Evolutionary conservation across 2,113 vertebrate species (phyloP), one percentile per base, ranked within the genome.

Genomic region (Polypterus senegalus): DNA sequence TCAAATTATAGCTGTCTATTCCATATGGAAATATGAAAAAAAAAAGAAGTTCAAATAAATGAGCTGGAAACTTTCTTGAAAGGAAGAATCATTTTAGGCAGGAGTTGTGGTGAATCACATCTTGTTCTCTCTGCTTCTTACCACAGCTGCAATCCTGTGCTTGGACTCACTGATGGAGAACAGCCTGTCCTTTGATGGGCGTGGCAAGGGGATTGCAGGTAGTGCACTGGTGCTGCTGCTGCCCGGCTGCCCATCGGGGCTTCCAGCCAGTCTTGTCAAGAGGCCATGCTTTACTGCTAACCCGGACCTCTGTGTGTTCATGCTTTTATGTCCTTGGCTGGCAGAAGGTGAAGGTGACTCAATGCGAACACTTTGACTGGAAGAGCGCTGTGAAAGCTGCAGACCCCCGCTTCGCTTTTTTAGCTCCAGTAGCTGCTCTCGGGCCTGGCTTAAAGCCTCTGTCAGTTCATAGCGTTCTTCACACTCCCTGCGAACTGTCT

Each of bases 401-500:
- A 72, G 72, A 61, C 66, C 70, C 64, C 74, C 78, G 3, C 55
- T 52, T 9, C 69, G 67, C 60, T 69, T 76, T 61, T 67, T 76
- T 4, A 87, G 76, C 61, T 76, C 72, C 71, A 81, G 71, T 7
- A 93, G 84, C 77, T 91, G 84, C 59, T 88, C 88, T 49, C 79
- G 80, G 66, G 88, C 83, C 55, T 72, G 79, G 68, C 80, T 73
- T 73, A 97, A 71, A 6, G 89, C 90, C 45, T 87, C 85, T 0
- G 90, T 92, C 67, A 97, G 88, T 67, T 89, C 88, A 66, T 81
- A 88, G 70, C 91, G 88, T 72, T 97, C 93, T 77, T 89, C 88
- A 63, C 92, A 95, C 79, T 94, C 93, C 47, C 81, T 78, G 27
- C 89, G 84, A 49, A 94, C 91, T 0, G 90, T 96, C 60, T 95